Base-by-base conservation (phyloP, 2,797 vertebrate species). In the Tenualosa thibaudeaui region DNA sequence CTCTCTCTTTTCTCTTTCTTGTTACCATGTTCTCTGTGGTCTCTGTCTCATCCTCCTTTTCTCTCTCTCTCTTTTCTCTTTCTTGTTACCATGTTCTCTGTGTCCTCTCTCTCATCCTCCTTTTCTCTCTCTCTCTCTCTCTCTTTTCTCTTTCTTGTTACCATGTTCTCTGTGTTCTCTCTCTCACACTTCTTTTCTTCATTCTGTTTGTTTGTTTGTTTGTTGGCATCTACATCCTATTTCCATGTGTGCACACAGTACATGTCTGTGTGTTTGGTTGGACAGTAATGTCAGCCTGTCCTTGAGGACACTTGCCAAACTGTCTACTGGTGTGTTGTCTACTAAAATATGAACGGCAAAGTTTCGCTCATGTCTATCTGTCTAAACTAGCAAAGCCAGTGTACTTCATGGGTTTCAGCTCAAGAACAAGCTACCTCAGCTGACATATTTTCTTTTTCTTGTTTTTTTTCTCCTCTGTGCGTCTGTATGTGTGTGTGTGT, bases 271-370 rank as follows among this genome's bases (percentile, higher is more conserved):
- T 75, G 68, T 75, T 24, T 31, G 62, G 24, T 65, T 31, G 10
- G 24, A 65, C 31, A 75, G 68, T 15, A 40, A 31, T 75, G 68
- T 75, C 31, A 75, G 68, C 37, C 43, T 75, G 68, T 43, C 68
- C 68, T 75, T 75, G 68, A 75, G 40, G 31, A 40, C 68, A 17
- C 68, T 75, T 75, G 68, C 68, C 68, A 75, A 75, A 75, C 68
- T 37, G 37, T 75, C 68, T 75, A 15, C 68, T 10, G 3, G 51
- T 12, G 10, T 53, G 62, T 65, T 31, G 10, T n/a, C 62, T 10
- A 65, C 62, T 9, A n/a, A 65, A 31, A 65, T 65, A 26, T 65
- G 62, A 65, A 65, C 62, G 3, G 10, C 1, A 65, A 65, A 31
- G 62, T 65, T 24, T 65, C 62, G 31, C 24, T 65, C 62, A 10